These are phyloP conservation scores for Aporophyla nigra DNA, from an alignment of 2,888 invertebrate species.

Conservation along the genomic window DNA sequence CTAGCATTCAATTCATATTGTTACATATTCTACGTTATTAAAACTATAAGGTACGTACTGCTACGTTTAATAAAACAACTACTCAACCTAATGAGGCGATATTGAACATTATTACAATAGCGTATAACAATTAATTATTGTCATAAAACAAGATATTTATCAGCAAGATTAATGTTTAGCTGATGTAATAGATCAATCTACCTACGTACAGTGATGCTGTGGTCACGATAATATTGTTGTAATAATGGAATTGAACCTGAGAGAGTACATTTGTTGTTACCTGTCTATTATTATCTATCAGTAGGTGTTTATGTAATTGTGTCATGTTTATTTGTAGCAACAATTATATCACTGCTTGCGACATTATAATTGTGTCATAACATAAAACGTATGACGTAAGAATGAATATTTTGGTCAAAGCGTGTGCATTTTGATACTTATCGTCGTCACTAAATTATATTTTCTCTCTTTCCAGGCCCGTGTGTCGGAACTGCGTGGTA, in stretches of 20 bases:
- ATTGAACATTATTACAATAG: constrained; percentile 18
- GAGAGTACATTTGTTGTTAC: constrained; percentile 8
- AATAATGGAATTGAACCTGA: constrained; percentile 48
- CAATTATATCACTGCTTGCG: neutral
- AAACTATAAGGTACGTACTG: neutral
- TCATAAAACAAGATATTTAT: constrained; percentile 55
- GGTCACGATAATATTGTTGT: constrained; percentile 38
- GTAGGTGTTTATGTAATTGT: neutral
- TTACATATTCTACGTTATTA: neutral
- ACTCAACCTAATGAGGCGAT: constrained; percentile 13
- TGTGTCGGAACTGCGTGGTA: constrained; percentile 95
- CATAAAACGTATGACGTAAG: neutral
- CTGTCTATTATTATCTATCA: neutral
- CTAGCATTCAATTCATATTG: neutral
- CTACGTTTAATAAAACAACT: constrained; percentile 8
- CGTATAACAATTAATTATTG: constrained; percentile 52
- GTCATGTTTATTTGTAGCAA: neutral
- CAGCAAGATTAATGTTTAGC: constrained; percentile 56
- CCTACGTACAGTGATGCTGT: constrained; percentile 20
- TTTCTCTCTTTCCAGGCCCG: constrained; percentile 92
- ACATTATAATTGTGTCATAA: neutral
- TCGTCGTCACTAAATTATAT: neutral
- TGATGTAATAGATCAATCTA: constrained; percentile 60
- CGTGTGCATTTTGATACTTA: neutral
- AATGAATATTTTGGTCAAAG: neutral